Conservation (phyloP, 2,113 vertebrate genomes). For the Paratilapia polleni region DNA sequence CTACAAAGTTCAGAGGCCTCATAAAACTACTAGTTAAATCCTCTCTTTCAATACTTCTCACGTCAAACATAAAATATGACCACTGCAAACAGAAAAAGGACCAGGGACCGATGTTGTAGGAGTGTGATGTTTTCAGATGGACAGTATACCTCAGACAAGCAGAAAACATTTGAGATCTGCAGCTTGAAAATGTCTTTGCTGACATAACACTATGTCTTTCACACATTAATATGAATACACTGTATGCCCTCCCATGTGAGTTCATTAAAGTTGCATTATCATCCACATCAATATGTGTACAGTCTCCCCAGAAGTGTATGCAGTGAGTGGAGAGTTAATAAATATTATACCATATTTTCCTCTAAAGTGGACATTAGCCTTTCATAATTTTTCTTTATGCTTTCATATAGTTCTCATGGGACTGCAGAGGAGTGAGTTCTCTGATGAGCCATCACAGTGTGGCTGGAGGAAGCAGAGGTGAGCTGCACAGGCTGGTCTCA, state of each 20-base stretch:
- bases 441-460: background rate
- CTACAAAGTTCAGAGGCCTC: background rate
- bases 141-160: background rate
- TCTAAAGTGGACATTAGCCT: slow-evolving; percentile 59
- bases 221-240: slow-evolving; percentile 47
- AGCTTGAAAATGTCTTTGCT: slow-evolving; percentile 44
- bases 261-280: slow-evolving; percentile 57
- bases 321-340: slow-evolving; percentile 50
- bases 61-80: background rate
- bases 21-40: background rate
- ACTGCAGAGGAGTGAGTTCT: slow-evolving; percentile 25
- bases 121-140: background rate
- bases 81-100: background rate
- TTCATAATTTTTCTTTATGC: slow-evolving; percentile 50
- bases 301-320: slow-evolving; percentile 37
- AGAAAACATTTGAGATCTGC: slow-evolving; percentile 14
- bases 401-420: slow-evolving; percentile 33
- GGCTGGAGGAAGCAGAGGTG: background rate
- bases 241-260: slow-evolving; percentile 19
- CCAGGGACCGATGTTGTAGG: background rate
- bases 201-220: slow-evolving; percentile 32
- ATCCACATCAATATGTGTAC: slow-evolving; percentile 22
- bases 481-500: background rate
- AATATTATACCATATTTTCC: slow-evolving; percentile 63
- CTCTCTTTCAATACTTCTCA: background rate